These are phyloP conservation scores for Catocala nupta DNA, from an alignment of 2,888 invertebrate species.

Conservation along the genomic window DNA sequence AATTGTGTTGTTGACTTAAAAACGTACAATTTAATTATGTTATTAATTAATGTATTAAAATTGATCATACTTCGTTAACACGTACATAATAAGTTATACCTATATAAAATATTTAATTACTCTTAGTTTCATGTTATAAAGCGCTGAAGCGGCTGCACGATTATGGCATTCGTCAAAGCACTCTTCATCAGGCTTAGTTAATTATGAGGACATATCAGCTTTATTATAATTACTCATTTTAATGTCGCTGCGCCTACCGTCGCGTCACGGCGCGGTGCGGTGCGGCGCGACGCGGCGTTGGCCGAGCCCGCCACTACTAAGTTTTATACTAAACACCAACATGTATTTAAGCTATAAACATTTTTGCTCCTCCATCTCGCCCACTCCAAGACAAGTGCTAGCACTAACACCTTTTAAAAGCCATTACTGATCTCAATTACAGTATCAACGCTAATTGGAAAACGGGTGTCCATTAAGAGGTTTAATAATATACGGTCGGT, in stretches of 20 bases:
- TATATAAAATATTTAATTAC: too few species aligned
- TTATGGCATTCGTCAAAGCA: conserved; percentile 72
- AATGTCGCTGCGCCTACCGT: conserved; percentile 81
- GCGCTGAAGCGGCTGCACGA: conserved; percentile 67
- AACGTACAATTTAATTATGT: too few species aligned
- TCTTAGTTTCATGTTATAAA: conserved; percentile 28
- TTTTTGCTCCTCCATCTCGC: conserved; percentile 13
- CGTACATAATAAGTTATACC: too few species aligned
- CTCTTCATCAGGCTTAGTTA: conserved; percentile 86
- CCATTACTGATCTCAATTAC: conserved; percentile 46
- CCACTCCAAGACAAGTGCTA: conserved; percentile 30
- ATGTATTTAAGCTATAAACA: conserved; percentile 8
- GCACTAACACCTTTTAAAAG: conserved; percentile 35
- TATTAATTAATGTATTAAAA: too few species aligned
- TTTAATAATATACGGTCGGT: conserved; percentile 45
- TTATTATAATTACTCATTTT: conserved; percentile 87
- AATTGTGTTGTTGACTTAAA: too few species aligned
- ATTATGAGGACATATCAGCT: conserved; percentile 85
- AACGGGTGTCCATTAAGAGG: conserved; percentile 43
- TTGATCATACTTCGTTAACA: too few species aligned
- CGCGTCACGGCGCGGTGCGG: background rate
- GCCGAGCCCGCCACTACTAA: conserved; percentile 27
- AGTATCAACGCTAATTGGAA: conserved; percentile 47
- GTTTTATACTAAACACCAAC: conserved; percentile 37
- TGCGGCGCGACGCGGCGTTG: conserved; percentile 50